phyloP scores from a whole-genome alignment of 2,113 vertebrate genomes.

The Petroica traversi region DNA sequence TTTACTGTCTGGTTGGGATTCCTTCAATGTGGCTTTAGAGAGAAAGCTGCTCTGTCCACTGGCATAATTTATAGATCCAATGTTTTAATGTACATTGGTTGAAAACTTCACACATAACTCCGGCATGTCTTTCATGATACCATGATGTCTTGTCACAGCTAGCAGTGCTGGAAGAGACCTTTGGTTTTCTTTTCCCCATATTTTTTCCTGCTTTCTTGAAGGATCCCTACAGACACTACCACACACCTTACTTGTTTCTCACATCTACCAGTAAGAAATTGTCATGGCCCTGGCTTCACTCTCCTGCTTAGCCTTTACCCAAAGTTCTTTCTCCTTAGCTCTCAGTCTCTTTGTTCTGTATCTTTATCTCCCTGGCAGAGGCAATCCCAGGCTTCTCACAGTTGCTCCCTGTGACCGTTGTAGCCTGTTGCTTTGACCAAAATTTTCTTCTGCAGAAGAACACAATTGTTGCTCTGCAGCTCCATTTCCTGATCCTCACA shows the following conservation, averaged over 20 bases:
- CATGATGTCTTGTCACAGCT: neutral
- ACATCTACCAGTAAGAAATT: neutral
- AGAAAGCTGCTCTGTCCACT: neutral
- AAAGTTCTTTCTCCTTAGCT: neutral
- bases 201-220: neutral
- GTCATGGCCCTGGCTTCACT: neutral
- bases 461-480: fast-evolving
- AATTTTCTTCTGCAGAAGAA: neutral
- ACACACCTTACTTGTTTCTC: neutral
- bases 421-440: neutral
- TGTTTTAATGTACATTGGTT: neutral
- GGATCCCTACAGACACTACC: neutral
- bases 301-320: neutral
- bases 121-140: neutral
- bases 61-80: neutral
- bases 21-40: neutral
- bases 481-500: neutral
- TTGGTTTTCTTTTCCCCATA: neutral
- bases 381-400: neutral
- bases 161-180: neutral
- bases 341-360: neutral
- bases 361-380: neutral
- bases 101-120: neutral
- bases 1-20: neutral
- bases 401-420: fast-evolving